These are phyloP conservation scores for Nerophis ophidion DNA, from an alignment of 2,113 vertebrate genomes.

Conservation along the genomic window DNA sequence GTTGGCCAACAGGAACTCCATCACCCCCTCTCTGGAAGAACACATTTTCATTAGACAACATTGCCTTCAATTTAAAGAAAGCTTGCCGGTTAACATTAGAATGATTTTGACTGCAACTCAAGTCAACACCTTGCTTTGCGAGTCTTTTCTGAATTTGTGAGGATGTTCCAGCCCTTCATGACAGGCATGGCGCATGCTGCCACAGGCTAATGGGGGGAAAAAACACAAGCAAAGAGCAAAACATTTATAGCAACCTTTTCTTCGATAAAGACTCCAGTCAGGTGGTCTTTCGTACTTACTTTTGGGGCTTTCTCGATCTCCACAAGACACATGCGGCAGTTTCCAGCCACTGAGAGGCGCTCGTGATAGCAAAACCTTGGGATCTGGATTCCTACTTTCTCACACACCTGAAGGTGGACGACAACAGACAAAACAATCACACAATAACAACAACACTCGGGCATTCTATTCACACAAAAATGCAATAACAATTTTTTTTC, in stretches of 20 bases:
- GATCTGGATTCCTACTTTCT: slow-evolving; percentile 93
- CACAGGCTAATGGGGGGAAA: slow-evolving; percentile 76
- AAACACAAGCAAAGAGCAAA: background rate
- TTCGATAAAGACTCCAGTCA: background rate
- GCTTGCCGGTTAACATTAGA: background rate
- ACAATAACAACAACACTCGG: background rate
- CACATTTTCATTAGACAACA: background rate
- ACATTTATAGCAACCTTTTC: background rate
- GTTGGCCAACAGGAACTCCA: slow-evolving; percentile 97
- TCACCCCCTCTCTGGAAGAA: slow-evolving; percentile 87
- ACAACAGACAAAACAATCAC: background rate
- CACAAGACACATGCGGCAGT: slow-evolving; percentile 98
- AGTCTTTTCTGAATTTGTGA: slow-evolving; percentile 95
- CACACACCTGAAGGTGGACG: slow-evolving; percentile 79
- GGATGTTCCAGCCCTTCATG: slow-evolving; percentile 99
- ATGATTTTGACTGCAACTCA: background rate
- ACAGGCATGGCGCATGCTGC: slow-evolving; percentile 98
- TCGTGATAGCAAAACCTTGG: slow-evolving; percentile 98
- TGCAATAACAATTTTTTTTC: no score
- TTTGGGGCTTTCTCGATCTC: slow-evolving; percentile 97
- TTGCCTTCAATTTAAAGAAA: background rate
- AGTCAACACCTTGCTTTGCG: slow-evolving; percentile 87
- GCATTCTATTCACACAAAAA: no score
- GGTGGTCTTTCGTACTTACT: slow-evolving; percentile 75
- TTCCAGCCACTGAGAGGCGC: slow-evolving; percentile 92